A percentile compares a stretch with the other conserved stretches of the same genome.
Evolutionary conservation across 1,140 invertebrate genomes (phyloP).

Genomic region (Drosophila takahashii): DNA sequence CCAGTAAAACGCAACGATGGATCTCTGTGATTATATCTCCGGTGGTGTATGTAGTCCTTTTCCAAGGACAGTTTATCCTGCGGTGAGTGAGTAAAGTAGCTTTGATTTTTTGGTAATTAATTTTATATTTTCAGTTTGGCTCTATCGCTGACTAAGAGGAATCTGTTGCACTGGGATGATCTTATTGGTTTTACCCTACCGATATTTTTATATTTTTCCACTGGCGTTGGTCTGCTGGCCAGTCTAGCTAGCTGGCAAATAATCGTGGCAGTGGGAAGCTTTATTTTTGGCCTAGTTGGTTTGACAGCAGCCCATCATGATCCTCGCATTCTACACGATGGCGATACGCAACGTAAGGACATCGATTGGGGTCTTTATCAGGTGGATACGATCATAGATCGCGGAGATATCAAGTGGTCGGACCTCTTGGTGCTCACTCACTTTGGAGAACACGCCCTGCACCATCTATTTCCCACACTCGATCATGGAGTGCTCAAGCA

Average conservation of each 20-base stretch:
- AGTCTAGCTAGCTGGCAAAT: slow-evolving; percentile 86
- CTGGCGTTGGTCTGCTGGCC: slow-evolving; percentile 49
- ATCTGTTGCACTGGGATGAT: slow-evolving; percentile 78
- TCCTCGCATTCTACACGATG: slow-evolving; percentile 92
- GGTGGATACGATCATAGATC: slow-evolving; percentile 90
- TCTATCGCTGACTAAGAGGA: slow-evolving; percentile 40
- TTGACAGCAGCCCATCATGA: slow-evolving; percentile 93
- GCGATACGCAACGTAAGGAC: slow-evolving; percentile 87
- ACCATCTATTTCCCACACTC: slow-evolving; percentile 93
- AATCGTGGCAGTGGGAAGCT: slow-evolving; percentile 87
- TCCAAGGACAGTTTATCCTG: slow-evolving; percentile 83
- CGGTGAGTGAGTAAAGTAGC: slow-evolving; percentile 82
- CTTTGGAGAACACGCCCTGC: slow-evolving; percentile 91
- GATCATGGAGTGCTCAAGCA: slow-evolving; percentile 90
- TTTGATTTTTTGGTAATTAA: not conserved
- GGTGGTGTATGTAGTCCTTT: slow-evolving; percentile 85
- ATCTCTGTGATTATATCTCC: slow-evolving; percentile 85
- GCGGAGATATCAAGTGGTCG: slow-evolving; percentile 88
- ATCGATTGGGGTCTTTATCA: slow-evolving; percentile 92
- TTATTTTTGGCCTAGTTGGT: slow-evolving; percentile 88
- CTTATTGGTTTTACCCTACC: slow-evolving; percentile 86
- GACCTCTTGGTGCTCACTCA: slow-evolving; percentile 88
- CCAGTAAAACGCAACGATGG: slow-evolving; percentile 74
- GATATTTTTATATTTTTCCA: slow-evolving; percentile 85
- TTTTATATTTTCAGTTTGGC: slow-evolving; percentile 31